These are phyloP conservation scores for Chironomus riparius DNA, from an alignment of 2,888 invertebrate genomes.

Conservation along the genomic window DNA sequence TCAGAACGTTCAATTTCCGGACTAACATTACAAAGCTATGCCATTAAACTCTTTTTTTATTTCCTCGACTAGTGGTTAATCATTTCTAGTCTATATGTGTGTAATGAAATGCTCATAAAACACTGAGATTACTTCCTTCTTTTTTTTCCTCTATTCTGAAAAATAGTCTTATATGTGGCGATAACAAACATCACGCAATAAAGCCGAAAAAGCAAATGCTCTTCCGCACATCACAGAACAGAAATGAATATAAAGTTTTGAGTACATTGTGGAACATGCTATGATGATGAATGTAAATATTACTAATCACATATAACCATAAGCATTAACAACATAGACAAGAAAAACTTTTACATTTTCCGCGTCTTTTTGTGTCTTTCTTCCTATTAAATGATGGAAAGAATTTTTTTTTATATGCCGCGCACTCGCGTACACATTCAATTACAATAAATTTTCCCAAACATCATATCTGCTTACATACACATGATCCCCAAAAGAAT, in stretches of 20 bases:
- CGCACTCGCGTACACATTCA: background rate
- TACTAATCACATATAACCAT: constrained; percentile 1
- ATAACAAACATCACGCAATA: no score
- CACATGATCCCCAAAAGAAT: background rate
- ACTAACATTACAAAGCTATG: no score
- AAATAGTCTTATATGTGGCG: no score
- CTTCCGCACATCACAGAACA: no score
- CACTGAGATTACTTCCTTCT: background rate
- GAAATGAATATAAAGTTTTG: no score
- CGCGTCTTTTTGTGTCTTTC: background rate
- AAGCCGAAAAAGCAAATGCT: no score
- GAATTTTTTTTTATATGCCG: no score
- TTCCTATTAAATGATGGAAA: no score
- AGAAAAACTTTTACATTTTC: background rate
- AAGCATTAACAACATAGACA: background rate
- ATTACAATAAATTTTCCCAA: constrained; percentile 19
- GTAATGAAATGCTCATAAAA: no score
- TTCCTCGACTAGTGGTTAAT: background rate
- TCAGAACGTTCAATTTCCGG: constrained; percentile 17
- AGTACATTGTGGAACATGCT: background rate
- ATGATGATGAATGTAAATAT: constrained; percentile 11
- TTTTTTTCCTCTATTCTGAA: no score
- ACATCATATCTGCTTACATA: background rate
- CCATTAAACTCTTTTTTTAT: constrained; percentile 9
- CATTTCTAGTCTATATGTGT: background rate